Conservation (phyloP, 1,140 invertebrate genomes). For the Riptortus pedestris region DNA sequence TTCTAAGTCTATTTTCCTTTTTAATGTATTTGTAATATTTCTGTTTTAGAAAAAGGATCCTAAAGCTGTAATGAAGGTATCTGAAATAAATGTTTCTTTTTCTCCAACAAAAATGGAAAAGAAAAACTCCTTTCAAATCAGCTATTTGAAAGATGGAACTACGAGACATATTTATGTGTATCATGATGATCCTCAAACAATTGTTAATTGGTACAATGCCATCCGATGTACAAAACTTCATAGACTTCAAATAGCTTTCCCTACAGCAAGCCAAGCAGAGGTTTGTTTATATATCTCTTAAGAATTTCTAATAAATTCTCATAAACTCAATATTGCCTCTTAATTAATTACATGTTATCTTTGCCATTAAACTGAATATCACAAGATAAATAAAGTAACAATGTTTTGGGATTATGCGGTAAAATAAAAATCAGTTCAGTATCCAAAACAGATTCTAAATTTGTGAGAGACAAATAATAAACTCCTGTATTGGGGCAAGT, state of each 20-base stretch:
- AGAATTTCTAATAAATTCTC: no score
- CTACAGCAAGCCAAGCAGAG: slow-evolving; percentile 63
- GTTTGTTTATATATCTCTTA: no score
- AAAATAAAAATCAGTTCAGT: no score
- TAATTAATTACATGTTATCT: no score
- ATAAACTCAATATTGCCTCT: no score
- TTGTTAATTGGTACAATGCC: slow-evolving; percentile 80
- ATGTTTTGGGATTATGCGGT: no score
- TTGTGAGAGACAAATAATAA: no score
- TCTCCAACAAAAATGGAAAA: slow-evolving; percentile 72
- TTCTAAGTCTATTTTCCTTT: no score
- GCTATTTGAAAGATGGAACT: slow-evolving; percentile 67
- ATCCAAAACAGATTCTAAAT: no score
- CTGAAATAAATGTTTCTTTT: slow-evolving; percentile 75
- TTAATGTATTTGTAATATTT: background rate
- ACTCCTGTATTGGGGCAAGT: no score
- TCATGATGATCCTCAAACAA: slow-evolving; percentile 71
- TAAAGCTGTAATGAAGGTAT: slow-evolving; percentile 69
- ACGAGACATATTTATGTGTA: slow-evolving; percentile 81
- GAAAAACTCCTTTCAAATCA: slow-evolving; percentile 68
- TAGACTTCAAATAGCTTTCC: slow-evolving; percentile 70
- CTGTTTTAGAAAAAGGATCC: slow-evolving; percentile 52
- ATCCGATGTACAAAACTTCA: slow-evolving; percentile 77
- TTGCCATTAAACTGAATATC: no score
- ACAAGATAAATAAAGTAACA: no score